Base-by-base conservation (phyloP, 2,888 invertebrate species). In the Orthosia gracilis region DNA sequence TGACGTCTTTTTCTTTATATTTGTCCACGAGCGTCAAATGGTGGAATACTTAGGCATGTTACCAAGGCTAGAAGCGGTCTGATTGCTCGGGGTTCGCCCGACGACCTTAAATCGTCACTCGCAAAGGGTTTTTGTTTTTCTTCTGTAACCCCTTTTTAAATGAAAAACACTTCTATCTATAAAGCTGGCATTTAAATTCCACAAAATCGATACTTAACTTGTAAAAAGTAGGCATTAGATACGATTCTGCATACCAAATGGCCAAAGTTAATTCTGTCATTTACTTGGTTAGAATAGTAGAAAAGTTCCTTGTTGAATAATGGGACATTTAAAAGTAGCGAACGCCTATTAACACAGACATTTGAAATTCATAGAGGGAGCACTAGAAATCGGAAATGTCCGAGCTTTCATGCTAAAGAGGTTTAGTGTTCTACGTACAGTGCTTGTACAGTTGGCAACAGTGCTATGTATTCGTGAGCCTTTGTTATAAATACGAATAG, bases 351-450 rank as follows among this genome's bases (percentile, higher is more conserved):
- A 78, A 58, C 75, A 64, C 58, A 67, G 58, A 55, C 73, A 74
- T 79, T 85, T 76, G 64, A 74, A 78, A 76, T 82, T 85, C 79
- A 84, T 85, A 73, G 71, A 84, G 40, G 21, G 68, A 73, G 58
- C 70, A 67, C 78, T 78, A 67, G 78, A 69, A 78, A 85, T 85
- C 66, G 70, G 67, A 78, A 78, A 74, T 74, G 70, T 69, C 68
- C 40, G 63, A 69, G 70, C n/a, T 71, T 76, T 47, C 49, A 68
- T 66, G 63, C 23, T 77, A 77, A 85, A 85, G 68, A 73, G 72
- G 63, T 74, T 79, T 65, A 64, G 69, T 65, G 52, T 47, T 69
- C 59, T 55, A 69, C 21, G 66, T 62, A 65, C 54, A 12, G 49
- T 45, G 26, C 18, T 26, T 21, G 68, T 61, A 69, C 47, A 1